A percentile compares a stretch with the other conserved stretches of the same genome.
These are phyloP conservation scores for Tromatobia lineatoria DNA, from an alignment of 2,888 invertebrate species.

Conservation along the genomic window DNA sequence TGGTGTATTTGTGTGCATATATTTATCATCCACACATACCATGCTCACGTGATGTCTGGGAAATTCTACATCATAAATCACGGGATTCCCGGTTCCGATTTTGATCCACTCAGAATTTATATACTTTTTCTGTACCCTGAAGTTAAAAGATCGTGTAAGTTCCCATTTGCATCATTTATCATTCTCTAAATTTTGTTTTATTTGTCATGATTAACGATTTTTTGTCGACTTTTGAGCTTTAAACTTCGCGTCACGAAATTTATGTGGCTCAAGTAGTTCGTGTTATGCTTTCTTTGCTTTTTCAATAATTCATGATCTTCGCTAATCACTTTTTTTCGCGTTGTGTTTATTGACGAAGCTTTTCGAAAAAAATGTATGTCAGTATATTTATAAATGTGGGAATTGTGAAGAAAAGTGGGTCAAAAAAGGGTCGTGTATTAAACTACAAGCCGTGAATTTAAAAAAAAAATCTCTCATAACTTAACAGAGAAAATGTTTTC, in stretches of 20 bases:
- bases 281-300: neutral
- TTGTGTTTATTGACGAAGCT: too few species aligned
- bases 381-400: too few species aligned
- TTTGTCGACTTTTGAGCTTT: neutral
- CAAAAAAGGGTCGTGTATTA: too few species aligned
- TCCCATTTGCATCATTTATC: neutral
- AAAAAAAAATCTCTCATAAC: too few species aligned
- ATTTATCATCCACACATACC: conserved; percentile 46
- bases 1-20: conserved; percentile 8
- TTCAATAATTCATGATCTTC: neutral
- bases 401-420: too few species aligned
- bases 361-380: too few species aligned
- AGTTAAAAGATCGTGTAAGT: neutral
- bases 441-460: too few species aligned
- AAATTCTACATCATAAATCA: conserved; percentile 48
- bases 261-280: neutral
- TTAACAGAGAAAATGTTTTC: too few species aligned
- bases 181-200: neutral
- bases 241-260: neutral
- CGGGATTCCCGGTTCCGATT: conserved; percentile 22
- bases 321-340: neutral
- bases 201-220: conserved; percentile 1
- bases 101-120: conserved; percentile 43
- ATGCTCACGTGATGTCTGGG: conserved; percentile 29
- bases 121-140: neutral